A percentile compares a stretch with the other conserved stretches of the same genome.
These are phyloP conservation scores for Globicephala melas DNA, from an alignment of 2,113 vertebrate species.

Conservation along the genomic window DNA sequence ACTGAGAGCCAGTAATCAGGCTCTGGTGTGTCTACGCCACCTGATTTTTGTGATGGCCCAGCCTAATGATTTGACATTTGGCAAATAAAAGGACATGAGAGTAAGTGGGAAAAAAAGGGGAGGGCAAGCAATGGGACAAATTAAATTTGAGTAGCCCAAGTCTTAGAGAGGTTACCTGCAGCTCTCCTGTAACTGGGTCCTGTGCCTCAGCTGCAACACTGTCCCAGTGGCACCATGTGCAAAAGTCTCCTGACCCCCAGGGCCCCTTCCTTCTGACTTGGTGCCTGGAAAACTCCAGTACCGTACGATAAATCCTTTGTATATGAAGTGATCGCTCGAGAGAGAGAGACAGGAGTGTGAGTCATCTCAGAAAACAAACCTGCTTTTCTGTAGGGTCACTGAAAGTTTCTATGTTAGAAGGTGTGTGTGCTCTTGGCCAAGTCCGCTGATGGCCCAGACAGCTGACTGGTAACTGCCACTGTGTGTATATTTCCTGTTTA, in stretches of 20 bases:
- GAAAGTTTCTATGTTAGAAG: neutral
- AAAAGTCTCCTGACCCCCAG: neutral
- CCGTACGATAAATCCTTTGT: neutral
- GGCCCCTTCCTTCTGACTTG: neutral
- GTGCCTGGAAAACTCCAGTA: conserved; percentile 10
- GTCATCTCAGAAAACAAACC: conserved; percentile 10
- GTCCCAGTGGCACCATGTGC: neutral
- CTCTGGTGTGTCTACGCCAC: neutral
- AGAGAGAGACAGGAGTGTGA: accelerated
- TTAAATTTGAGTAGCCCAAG: neutral
- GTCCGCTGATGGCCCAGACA: neutral
- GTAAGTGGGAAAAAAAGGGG: neutral
- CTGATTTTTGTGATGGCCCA: neutral
- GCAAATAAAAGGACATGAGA: neutral
- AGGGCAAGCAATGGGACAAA: neutral
- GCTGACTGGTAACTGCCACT: neutral
- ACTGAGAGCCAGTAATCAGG: neutral
- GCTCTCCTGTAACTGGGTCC: neutral
- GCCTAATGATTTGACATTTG: neutral
- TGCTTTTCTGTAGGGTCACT: neutral
- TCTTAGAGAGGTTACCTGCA: neutral
- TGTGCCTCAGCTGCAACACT: neutral
- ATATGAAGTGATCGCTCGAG: neutral
- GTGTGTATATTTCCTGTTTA: conserved; percentile 67
- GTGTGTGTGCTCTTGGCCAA: accelerated